Conservation (phyloP, 2,797 vertebrate genomes). For the Aphelocoma californica region DNA sequence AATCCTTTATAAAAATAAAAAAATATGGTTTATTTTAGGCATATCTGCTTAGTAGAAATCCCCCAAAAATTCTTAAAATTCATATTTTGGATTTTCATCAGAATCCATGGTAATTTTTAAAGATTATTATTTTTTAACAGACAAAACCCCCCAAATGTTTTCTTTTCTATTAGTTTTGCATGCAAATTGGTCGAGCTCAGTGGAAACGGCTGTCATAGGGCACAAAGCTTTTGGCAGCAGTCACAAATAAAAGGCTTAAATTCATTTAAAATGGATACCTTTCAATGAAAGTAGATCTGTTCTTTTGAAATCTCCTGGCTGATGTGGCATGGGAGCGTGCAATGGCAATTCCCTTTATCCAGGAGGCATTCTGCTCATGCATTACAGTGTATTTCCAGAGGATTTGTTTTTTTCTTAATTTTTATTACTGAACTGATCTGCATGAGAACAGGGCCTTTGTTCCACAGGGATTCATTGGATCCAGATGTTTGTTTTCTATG, state of each 20-base stretch:
- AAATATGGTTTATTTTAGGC: neutral
- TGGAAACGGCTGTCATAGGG: neutral
- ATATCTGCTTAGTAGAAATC: neutral
- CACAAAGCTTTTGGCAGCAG: neutral
- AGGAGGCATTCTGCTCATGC: neutral
- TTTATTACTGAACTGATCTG: conserved; percentile 47
- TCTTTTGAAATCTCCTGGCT: neutral
- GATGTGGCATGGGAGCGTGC: neutral
- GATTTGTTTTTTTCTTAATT: conserved; percentile 19
- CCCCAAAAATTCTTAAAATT: neutral
- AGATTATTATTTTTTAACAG: neutral
- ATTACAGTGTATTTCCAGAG: neutral
- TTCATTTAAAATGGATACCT: neutral
- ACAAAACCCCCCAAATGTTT: neutral
- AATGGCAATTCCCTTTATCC: neutral
- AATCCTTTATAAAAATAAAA: neutral
- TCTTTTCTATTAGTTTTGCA: neutral
- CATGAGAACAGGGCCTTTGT: conserved; percentile 35
- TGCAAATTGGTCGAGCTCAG: neutral
- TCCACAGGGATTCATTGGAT: neutral
- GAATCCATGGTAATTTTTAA: neutral
- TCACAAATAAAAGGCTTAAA: neutral
- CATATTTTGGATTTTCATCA: neutral
- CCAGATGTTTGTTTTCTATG: conserved; percentile 38
- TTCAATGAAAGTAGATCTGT: neutral